Percentiles rank a stretch among this genome's conserved stretches.
Evolutionary conservation across 1,140 invertebrate species (phyloP).

Genomic region (Drosophila kurseongensis): DNA sequence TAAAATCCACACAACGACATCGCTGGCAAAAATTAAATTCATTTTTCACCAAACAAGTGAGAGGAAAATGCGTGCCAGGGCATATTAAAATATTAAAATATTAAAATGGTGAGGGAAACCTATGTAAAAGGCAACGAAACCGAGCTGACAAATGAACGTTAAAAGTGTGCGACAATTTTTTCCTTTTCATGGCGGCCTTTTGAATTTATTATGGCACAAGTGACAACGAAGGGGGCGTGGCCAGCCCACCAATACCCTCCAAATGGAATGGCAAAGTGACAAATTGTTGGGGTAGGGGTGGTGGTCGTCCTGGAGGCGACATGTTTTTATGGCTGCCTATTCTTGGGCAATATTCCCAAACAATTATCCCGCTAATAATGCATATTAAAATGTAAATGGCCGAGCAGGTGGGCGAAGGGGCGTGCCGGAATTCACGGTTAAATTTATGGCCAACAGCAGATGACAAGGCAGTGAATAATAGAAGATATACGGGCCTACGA

Average conservation of each 20-base stretch:
- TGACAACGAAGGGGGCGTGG: slow-evolving; percentile 18
- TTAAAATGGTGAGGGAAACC: slow-evolving; percentile 40
- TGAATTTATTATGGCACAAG: slow-evolving; percentile 71
- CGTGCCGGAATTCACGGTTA: slow-evolving; percentile 1
- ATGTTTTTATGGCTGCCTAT: slow-evolving; percentile 17
- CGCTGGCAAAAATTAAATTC: slow-evolving; percentile 56
- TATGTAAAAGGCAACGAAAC: background rate
- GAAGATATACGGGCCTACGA: slow-evolving; percentile 1
- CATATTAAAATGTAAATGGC: slow-evolving; percentile 77
- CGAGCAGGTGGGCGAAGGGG: slow-evolving; percentile 11
- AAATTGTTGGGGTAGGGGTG: slow-evolving; percentile 14
- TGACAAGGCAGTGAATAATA: slow-evolving; percentile 43
- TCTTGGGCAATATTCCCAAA: slow-evolving; percentile 56
- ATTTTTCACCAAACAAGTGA: slow-evolving; percentile 72
- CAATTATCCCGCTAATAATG: slow-evolving; percentile 79
- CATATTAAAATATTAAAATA: slow-evolving; percentile 81
- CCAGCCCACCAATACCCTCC: slow-evolving; percentile 22
- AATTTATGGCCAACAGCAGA: slow-evolving; percentile 47
- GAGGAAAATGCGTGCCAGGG: slow-evolving; percentile 57
- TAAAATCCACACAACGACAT: slow-evolving; percentile 34
- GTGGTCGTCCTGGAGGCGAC: background rate
- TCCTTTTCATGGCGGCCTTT: slow-evolving; percentile 43
- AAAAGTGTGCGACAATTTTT: slow-evolving; percentile 50
- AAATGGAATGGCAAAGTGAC: slow-evolving; percentile 62
- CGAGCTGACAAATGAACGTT: slow-evolving; percentile 68